Conservation (phyloP, 2,113 vertebrate genomes). For the Telmatochromis sp. region DNA sequence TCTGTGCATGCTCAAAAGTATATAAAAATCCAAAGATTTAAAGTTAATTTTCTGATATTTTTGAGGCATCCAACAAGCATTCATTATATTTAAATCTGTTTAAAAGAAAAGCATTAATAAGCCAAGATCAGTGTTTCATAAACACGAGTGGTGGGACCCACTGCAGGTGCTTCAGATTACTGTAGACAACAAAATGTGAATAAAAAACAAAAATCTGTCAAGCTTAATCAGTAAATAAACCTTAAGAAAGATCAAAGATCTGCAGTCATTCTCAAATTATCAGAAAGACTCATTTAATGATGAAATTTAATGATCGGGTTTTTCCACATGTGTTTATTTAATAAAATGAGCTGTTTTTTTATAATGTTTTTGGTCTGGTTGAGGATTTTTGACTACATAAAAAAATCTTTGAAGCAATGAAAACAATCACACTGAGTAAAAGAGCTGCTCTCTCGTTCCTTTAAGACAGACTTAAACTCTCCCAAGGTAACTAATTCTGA, state of each 20-base stretch:
- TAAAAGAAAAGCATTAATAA: background rate
- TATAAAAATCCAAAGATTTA: background rate
- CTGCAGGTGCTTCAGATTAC: background rate
- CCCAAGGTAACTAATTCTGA: too few species aligned
- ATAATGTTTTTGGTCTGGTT: background rate
- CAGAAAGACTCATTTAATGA: background rate
- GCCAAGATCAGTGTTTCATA: background rate
- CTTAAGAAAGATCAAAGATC: background rate
- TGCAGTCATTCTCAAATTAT: background rate
- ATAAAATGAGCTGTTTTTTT: background rate
- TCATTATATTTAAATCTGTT: background rate
- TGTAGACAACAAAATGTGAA: background rate
- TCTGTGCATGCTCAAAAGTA: background rate
- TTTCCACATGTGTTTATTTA: background rate
- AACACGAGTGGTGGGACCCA: background rate
- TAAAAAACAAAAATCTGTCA: background rate
- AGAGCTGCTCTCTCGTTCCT: too few species aligned
- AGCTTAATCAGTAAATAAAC: accelerated
- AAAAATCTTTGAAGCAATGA: background rate
- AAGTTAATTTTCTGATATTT: background rate
- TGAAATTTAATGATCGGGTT: background rate
- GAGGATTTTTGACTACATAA: background rate
- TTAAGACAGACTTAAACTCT: too few species aligned
- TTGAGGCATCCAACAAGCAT: background rate
- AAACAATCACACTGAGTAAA: too few species aligned